Evolutionary conservation across 30 jellyfish, hydroid and myxozoan genomes (phyloP), one percentile per base, ranked within the genome.

Genomic region (Aurelia coerulea): DNA sequence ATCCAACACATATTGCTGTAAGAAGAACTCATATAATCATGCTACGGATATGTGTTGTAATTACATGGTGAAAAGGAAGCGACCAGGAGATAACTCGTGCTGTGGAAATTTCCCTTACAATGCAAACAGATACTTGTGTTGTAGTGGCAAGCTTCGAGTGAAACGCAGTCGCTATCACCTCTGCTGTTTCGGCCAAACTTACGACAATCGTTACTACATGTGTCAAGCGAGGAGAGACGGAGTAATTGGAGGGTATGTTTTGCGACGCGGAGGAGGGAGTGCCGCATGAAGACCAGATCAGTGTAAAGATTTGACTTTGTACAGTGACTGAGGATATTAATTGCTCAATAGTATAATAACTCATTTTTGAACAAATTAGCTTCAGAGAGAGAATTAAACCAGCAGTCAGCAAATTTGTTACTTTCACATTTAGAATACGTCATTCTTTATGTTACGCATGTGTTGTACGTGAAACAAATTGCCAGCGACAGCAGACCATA

Each of bases 201-300:
- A 80, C 46, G 97, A 89, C 88, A 89, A 89, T 70, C 87, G 92
- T 11, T 89, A 89, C 70, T 66, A 71, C 63, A 72, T 35, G 69
- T 89, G 97, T 81, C 68, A 60, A 23, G 56, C 56, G 8, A 46
- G 56, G 8, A 46, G 56, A 46, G 56, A 46, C 56, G 56, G 56
- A 46, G 56, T 46, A 46, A 6, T 46, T 46, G 74, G 76, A 7
- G 93, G 97, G 13, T 32, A 46, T 65, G 89, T 89, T 23, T 49
- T 56, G 10, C 84, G 70, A 3, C 92, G 90, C 31, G 97, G 97
- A 8, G 74, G 88, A 2, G 83, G 92, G 58, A 46, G 62, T 39
- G 90, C 3, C 15, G 56, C 56, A 6, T 46, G 56, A 46, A 46
- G 15, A 2, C 14, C 29, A 23, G 29, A 23, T 23, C 29, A n/a